Conservation (phyloP, 92 coral and sea anemone genomes). For the Anthopleura xanthogrammica region DNA sequence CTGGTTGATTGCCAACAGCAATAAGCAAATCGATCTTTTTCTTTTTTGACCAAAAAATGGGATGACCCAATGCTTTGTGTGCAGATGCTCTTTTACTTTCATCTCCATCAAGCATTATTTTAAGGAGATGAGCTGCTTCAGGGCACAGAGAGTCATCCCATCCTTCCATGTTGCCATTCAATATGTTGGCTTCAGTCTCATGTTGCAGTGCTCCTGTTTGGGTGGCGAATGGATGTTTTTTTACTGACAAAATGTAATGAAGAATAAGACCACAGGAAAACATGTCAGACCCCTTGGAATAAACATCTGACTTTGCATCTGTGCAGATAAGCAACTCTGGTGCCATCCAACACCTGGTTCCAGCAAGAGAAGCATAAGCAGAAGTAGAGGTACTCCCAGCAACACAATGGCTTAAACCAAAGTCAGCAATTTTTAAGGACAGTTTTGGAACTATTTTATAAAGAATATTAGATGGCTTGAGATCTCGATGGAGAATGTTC, state of each 20-base stretch:
- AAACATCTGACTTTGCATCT: background rate
- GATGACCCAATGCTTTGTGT: too few species aligned
- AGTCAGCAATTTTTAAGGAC: slow-evolving; percentile 7
- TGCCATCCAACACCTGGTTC: slow-evolving; percentile 44
- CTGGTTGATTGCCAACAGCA: too few species aligned
- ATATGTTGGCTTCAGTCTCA: slow-evolving; percentile 32
- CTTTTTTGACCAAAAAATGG: too few species aligned
- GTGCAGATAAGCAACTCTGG: slow-evolving; percentile 9
- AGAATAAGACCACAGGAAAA: slow-evolving; percentile 16
- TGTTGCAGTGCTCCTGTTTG: background rate
- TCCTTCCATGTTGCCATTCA: background rate
- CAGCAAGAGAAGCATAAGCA: background rate
- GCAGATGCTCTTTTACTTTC: background rate
- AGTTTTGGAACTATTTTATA: slow-evolving; percentile 43
- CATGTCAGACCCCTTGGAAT: slow-evolving; percentile 22
- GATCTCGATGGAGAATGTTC: slow-evolving; percentile 56
- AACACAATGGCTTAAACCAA: too few species aligned
- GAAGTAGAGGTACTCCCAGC: background rate
- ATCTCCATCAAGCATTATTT: slow-evolving; percentile 15
- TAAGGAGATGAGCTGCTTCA: slow-evolving; percentile 19
- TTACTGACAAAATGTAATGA: too few species aligned
- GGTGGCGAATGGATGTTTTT: slow-evolving; percentile 27
- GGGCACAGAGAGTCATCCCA: too few species aligned
- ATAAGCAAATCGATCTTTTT: too few species aligned
- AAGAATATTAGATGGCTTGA: slow-evolving; percentile 9